Percentiles rank a stretch among this genome's conserved stretches.
phyloP scores from a whole-genome alignment of 2,888 invertebrate species.

The Leucoptera coffeella region DNA sequence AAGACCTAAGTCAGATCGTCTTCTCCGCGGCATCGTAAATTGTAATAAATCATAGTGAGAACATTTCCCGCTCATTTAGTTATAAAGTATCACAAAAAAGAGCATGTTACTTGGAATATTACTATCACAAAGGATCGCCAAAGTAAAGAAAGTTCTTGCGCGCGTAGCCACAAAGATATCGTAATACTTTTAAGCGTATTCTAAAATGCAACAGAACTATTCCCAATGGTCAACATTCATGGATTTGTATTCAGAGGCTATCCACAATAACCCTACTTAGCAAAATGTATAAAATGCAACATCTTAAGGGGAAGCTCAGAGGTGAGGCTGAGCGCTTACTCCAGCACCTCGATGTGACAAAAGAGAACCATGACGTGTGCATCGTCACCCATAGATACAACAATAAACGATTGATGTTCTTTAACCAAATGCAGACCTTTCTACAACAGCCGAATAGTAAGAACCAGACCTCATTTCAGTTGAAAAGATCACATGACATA shows the following conservation, averaged over 20 bases:
- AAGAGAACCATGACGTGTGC: conserved; percentile 8
- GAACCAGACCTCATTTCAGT: not conserved
- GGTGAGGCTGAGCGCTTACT: conserved; percentile 7
- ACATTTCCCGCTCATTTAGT: no score
- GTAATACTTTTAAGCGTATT: no score
- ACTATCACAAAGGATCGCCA: no score
- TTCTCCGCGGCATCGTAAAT: no score
- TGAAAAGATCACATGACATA: no score
- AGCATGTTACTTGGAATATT: no score
- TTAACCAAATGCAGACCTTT: conserved; percentile 7
- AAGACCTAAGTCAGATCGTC: no score
- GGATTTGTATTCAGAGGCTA: conserved; percentile 3
- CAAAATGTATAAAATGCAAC: conserved; percentile 7
- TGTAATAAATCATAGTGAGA: no score
- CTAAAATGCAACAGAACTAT: no score
- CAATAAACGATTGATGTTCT: conserved; percentile 7
- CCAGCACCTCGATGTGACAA: conserved; percentile 7
- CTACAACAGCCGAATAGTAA: conserved; percentile 5
- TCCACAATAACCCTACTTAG: conserved; percentile 5
- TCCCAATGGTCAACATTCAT: conserved; percentile 6
- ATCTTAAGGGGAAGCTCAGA: conserved; percentile 7
- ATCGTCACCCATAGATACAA: conserved; percentile 7
- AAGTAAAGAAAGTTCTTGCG: no score
- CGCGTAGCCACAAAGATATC: no score
- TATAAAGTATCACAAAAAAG: no score